These are phyloP conservation scores for Trachythela sp. DNA, from an alignment of 64 coral and sea anemone genomes.

Conservation along the genomic window DNA sequence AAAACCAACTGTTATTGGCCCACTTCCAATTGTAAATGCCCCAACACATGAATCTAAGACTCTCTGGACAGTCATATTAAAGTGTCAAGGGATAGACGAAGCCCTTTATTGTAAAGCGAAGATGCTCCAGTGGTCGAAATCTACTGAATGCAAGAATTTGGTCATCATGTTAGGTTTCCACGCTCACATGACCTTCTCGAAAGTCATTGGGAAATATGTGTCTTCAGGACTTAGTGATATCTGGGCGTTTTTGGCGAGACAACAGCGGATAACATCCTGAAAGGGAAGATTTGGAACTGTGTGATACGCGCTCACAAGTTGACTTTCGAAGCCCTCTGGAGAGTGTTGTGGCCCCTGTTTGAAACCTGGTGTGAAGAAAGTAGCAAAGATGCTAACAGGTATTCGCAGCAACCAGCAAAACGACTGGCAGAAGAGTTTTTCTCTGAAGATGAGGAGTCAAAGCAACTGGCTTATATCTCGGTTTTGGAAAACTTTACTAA, in stretches of 20 bases:
- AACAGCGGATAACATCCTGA: neutral
- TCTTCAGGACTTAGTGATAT: constrained; percentile 34
- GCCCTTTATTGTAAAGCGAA: constrained; percentile 43
- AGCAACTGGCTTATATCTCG: neutral
- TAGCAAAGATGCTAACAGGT: neutral
- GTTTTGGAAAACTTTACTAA: neutral
- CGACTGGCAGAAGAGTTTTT: neutral
- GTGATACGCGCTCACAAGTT: constrained; percentile 48
- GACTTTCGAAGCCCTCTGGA: constrained; percentile 37
- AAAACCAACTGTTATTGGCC: constrained; percentile 45
- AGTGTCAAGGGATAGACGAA: constrained; percentile 31
- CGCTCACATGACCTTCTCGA: constrained; percentile 49
- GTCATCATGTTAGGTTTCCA: constrained; percentile 46
- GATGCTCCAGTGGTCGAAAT: constrained; percentile 51
- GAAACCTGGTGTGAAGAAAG: constrained; percentile 33
- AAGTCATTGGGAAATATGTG: constrained; percentile 25
- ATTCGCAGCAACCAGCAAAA: neutral
- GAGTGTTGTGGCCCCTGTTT: constrained; percentile 49
- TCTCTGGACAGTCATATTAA: constrained; percentile 48
- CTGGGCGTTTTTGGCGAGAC: neutral
- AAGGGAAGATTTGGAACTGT: constrained; percentile 46
- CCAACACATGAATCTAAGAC: constrained; percentile 51
- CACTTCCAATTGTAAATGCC: constrained; percentile 55
- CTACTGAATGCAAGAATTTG: neutral
- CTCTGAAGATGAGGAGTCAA: neutral